These are phyloP conservation scores for Syndactyla subalaris DNA, from an alignment of 2,797 vertebrate species.

Conservation along the genomic window DNA sequence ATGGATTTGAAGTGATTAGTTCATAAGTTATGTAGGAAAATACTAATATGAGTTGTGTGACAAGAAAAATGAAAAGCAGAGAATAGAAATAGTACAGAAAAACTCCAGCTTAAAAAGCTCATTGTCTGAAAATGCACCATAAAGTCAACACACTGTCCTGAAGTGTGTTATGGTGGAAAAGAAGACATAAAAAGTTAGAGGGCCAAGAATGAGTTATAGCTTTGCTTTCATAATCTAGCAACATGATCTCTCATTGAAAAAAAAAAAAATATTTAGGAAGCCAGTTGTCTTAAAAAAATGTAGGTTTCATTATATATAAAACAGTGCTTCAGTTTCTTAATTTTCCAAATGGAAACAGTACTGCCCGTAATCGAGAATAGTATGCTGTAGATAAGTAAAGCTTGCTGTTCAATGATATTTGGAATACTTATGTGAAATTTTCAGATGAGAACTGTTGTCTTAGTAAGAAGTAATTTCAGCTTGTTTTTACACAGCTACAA, in stretches of 20 bases:
- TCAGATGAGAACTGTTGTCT: background rate
- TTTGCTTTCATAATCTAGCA: background rate
- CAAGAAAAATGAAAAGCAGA: background rate
- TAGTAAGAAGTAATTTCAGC: background rate
- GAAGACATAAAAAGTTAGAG: background rate
- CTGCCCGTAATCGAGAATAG: background rate
- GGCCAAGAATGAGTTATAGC: background rate
- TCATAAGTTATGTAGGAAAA: background rate
- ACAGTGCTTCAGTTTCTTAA: background rate
- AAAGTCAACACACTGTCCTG: background rate
- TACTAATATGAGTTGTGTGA: rapidly evolving
- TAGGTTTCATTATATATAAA: background rate
- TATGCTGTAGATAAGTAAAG: background rate
- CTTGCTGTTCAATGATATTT: background rate
- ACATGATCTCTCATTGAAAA: background rate
- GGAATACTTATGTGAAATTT: background rate
- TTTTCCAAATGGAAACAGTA: background rate
- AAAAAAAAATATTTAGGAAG: background rate
- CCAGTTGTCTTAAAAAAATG: background rate
- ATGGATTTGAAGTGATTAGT: background rate
- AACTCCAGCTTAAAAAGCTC: background rate
- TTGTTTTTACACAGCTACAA: background rate
- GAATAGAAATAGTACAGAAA: background rate
- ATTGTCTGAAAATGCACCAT: background rate
- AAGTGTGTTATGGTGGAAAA: background rate